Percentiles rank a stretch among this genome's conserved stretches.
Evolutionary conservation across 2,888 invertebrate genomes (phyloP).

Genomic region (Drosophila greeni): DNA sequence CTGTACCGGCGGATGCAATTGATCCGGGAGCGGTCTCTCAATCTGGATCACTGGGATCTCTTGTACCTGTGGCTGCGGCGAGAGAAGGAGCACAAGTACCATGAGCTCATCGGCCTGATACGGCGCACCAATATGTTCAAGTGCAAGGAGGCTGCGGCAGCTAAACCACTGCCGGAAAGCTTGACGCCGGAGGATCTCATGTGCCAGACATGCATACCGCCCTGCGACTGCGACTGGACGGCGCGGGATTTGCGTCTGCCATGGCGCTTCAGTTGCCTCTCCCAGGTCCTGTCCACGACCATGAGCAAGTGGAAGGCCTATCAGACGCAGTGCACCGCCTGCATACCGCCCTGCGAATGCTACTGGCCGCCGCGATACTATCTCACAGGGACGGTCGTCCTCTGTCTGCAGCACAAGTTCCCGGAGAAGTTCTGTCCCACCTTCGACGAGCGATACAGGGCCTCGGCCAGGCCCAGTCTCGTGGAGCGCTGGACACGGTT

Average conservation of each 20-base stretch:
- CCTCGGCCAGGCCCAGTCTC: constrained; percentile 49
- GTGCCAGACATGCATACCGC: constrained; percentile 53
- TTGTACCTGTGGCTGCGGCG: constrained; percentile 62
- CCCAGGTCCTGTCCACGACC: background rate
- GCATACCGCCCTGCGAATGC: constrained; percentile 66
- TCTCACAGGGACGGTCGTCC: constrained; percentile 60
- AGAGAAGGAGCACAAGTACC: constrained; percentile 46
- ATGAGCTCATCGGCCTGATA: constrained; percentile 34
- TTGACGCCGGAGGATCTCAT: constrained; percentile 17
- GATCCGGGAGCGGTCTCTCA: constrained; percentile 77
- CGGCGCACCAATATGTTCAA: constrained; percentile 31
- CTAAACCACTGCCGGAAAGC: background rate
- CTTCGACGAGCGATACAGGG: constrained; percentile 55
- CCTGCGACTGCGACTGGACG: constrained; percentile 59
- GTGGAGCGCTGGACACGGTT: constrained; percentile 66
- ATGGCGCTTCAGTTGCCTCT: constrained; percentile 49
- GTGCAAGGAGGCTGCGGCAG: constrained; percentile 14
- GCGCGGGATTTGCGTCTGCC: constrained; percentile 41
- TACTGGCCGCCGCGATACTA: constrained; percentile 61
- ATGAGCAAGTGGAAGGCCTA: constrained; percentile 44
- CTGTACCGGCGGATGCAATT: constrained; percentile 81
- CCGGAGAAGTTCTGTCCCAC: constrained; percentile 65
- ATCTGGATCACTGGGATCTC: constrained; percentile 81
- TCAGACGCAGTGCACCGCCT: constrained; percentile 33
- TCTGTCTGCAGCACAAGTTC: constrained; percentile 52